These are phyloP conservation scores for Pycnonotus jocosus DNA, from an alignment of 2,113 vertebrate genomes.

Conservation along the genomic window DNA sequence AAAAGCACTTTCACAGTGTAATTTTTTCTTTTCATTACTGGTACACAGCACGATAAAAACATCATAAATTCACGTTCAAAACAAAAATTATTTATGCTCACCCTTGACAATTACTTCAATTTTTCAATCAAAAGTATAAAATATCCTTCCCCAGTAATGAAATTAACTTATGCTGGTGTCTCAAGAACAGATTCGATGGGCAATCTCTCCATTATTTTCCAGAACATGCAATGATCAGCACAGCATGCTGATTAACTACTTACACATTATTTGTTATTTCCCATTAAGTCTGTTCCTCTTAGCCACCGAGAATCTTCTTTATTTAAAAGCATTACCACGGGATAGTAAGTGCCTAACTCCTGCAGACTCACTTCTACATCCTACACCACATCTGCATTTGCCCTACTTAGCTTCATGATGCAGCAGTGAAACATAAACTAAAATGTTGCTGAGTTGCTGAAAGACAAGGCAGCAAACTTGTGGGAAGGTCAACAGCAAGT, in stretches of 20 bases:
- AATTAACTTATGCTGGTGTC: not conserved
- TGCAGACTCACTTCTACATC: not conserved
- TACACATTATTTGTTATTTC: not conserved
- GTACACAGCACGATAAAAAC: not conserved
- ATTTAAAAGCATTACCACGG: not conserved
- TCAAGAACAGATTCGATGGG: not conserved
- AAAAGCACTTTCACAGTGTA: not conserved
- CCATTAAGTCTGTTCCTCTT: not conserved
- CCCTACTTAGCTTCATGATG: not conserved
- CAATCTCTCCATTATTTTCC: not conserved
- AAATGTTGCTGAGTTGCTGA: not conserved
- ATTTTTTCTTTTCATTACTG: not conserved
- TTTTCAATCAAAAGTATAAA: not conserved
- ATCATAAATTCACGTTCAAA: not conserved
- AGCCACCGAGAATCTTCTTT: rapidly evolving
- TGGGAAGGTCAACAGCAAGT: not conserved
- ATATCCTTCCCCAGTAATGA: not conserved
- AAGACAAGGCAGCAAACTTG: not conserved
- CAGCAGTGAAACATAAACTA: not conserved
- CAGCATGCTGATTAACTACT: not conserved
- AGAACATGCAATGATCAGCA: not conserved
- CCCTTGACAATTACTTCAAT: not conserved
- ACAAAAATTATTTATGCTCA: not conserved
- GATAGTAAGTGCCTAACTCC: not conserved
- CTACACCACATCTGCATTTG: not conserved